Percentiles rank a stretch among this genome's conserved stretches.
Conservation (phyloP, 2,888 invertebrate genomes). For the Tricholauxania praeusta region DNA sequence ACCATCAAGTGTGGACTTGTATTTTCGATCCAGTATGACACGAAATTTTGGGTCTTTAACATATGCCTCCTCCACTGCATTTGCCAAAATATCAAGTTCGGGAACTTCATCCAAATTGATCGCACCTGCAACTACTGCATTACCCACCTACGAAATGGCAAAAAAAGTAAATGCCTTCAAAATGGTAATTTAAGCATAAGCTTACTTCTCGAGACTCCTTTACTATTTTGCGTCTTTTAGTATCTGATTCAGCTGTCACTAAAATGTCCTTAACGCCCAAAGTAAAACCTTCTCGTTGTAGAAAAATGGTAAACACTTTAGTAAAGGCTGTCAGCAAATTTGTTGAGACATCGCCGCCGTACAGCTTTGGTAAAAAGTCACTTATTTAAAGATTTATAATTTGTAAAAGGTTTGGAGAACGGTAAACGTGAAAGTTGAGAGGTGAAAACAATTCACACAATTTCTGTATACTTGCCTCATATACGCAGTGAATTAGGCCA, state of each 20-base stretch:
- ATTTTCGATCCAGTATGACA: constrained; percentile 84
- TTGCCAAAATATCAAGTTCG: constrained; percentile 72
- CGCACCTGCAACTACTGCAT: constrained; percentile 76
- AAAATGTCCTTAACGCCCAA: constrained; percentile 96
- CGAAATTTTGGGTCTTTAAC: constrained; percentile 81
- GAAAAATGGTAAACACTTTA: constrained; percentile 89
- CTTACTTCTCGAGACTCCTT: constrained; percentile 71
- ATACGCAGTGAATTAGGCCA: constrained; percentile 94
- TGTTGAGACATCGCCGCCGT: constrained; percentile 88
- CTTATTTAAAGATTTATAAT: neutral
- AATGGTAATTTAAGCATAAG: neutral
- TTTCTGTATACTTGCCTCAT: constrained; percentile 77
- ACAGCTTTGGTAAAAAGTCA: constrained; percentile 72
- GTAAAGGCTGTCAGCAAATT: constrained; percentile 89
- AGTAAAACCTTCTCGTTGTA: constrained; percentile 94
- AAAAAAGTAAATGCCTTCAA: neutral
- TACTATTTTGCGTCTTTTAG: constrained; percentile 78
- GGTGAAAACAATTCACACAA: too few relatives aligned
- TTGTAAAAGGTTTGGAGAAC: neutral
- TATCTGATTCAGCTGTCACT: constrained; percentile 79
- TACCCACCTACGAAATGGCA: constrained; percentile 69
- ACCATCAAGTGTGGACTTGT: constrained; percentile 83
- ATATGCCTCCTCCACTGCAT: constrained; percentile 79
- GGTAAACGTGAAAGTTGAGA: too few relatives aligned
- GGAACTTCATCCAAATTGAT: constrained; percentile 76